A percentile compares a stretch with the other conserved stretches of the same genome.
Evolutionary conservation across 2,888 invertebrate species (phyloP).

Genomic region (Gryllus longicercus): DNA sequence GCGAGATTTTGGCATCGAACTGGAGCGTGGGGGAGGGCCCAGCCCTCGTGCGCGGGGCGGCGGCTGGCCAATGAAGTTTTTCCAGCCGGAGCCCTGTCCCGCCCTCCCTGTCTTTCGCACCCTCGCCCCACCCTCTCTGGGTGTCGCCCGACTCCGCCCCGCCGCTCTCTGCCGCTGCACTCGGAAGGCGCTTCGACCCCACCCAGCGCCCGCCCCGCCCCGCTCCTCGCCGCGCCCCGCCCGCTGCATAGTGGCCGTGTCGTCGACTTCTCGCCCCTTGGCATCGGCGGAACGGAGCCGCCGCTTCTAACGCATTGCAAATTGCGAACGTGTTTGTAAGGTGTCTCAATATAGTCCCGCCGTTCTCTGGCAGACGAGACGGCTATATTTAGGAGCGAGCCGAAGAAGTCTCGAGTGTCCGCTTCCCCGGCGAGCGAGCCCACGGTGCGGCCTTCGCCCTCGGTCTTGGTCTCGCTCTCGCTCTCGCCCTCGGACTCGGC

Average conservation of each 20-base stretch:
- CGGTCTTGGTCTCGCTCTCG: too few species aligned
- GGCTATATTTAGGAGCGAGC: not conserved
- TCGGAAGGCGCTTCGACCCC: not conserved
- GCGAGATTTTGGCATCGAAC: too few species aligned
- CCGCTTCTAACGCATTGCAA: not conserved
- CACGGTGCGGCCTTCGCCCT: not conserved
- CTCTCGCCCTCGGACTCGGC: too few species aligned
- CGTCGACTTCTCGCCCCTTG: not conserved
- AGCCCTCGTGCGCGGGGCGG: not conserved
- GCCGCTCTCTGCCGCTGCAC: not conserved
- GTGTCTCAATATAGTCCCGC: not conserved
- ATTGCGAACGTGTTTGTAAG: conserved; percentile 17
- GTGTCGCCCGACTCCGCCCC: too few species aligned
- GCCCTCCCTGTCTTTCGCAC: too few species aligned
- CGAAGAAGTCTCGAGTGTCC: not conserved
- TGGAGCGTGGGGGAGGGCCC: too few species aligned
- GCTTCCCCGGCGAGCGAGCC: not conserved
- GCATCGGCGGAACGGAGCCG: not conserved
- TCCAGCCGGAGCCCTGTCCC: not conserved
- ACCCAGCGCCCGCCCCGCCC: not conserved
- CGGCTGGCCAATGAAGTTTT: not conserved
- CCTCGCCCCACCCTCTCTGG: too few species aligned
- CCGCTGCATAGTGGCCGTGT: not conserved
- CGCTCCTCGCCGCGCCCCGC: not conserved
- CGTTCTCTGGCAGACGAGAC: not conserved